Evolutionary conservation across 1,140 invertebrate genomes (phyloP).

Genomic region (Dreissena rostriformis): DNA sequence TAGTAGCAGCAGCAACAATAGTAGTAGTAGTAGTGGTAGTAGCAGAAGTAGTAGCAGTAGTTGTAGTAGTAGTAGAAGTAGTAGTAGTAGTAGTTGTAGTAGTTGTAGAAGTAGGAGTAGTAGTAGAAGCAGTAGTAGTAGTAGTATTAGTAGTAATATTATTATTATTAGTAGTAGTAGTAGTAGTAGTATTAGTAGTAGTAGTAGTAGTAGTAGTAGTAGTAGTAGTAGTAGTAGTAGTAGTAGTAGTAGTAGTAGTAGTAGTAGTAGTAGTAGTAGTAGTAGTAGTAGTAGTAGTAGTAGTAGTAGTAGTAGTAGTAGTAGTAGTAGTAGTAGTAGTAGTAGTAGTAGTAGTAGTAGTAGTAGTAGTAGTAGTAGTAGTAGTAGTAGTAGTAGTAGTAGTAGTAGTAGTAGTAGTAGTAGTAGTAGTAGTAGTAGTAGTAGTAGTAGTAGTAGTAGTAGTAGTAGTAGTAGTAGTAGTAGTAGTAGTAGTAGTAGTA

Average conservation of each 20-base stretch:
- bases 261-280: too few relatives aligned
- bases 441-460: background rate
- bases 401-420: background rate
- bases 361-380: too few relatives aligned
- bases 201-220: too few relatives aligned
- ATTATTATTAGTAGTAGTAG: background rate
- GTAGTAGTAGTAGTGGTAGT: constrained; percentile 51
- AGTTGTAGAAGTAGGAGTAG: background rate
- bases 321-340: too few relatives aligned
- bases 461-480: constrained; percentile 6
- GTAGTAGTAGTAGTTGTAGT: background rate
- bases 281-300: too few relatives aligned
- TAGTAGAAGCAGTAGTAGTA: background rate
- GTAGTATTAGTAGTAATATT: background rate
- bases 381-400: background rate
- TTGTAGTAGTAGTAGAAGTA: constrained; percentile 23
- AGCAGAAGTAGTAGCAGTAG: constrained; percentile 39
- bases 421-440: too few relatives aligned
- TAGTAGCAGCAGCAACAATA: constrained; percentile 5
- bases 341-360: too few relatives aligned
- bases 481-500: constrained; percentile 17
- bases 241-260: too few relatives aligned
- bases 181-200: too few relatives aligned
- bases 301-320: too few relatives aligned
- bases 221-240: too few relatives aligned